Evolutionary conservation across 2,797 vertebrate genomes (phyloP).

Genomic region (Helostoma temminkii): DNA sequence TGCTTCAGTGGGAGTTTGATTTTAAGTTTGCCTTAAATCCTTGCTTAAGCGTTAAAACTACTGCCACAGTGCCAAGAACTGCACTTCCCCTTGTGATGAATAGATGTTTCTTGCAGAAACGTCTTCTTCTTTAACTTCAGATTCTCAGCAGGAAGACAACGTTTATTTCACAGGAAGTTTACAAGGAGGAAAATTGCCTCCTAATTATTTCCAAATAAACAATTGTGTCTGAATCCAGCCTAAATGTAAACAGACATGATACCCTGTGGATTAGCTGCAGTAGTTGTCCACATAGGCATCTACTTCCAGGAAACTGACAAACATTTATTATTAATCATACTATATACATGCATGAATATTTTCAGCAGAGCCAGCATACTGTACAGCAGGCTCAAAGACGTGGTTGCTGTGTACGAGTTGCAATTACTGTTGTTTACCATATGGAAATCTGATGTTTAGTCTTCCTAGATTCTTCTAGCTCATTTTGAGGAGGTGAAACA

Average conservation of each 20-base stretch:
- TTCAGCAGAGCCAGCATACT: not conserved
- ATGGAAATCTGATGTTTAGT: not conserved
- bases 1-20: no score
- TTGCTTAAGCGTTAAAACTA: no score
- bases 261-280: not conserved
- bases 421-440: not conserved
- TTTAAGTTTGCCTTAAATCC: no score
- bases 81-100: not conserved
- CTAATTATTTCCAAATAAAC: slow-evolving; percentile 2
- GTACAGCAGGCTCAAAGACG: not conserved
- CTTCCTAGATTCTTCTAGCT: not conserved
- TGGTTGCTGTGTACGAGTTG: not conserved
- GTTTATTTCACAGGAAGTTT: not conserved
- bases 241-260: not conserved
- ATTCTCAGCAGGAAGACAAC: not conserved
- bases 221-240: not conserved
- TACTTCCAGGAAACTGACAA: not conserved
- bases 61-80: no score
- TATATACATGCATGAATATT: not conserved
- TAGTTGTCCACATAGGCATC: not conserved
- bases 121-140: no score
- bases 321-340: not conserved
- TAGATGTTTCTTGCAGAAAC: not conserved
- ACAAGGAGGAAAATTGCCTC: not conserved
- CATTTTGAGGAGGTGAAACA: not conserved